Percentiles rank a stretch among this genome's conserved stretches.
Conservation (phyloP, 2,888 invertebrate genomes). For the Tetrapedia diversipes region DNA sequence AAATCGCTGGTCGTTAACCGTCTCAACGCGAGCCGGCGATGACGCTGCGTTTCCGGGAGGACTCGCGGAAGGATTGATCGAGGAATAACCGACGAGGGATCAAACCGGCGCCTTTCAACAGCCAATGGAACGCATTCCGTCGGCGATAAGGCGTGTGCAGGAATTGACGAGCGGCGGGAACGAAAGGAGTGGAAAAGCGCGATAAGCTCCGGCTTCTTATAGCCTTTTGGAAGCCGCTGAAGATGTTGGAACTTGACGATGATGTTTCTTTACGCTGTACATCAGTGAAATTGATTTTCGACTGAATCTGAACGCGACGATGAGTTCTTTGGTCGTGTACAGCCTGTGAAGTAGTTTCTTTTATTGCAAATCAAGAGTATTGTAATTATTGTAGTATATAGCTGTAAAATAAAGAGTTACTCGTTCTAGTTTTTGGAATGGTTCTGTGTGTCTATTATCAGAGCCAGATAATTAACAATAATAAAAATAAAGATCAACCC, state of each 20-base stretch:
- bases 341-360: not conserved
- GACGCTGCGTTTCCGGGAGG: slow-evolving; percentile 9
- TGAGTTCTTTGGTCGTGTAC: no score
- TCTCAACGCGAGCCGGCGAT: slow-evolving; percentile 16
- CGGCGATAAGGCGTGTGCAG: slow-evolving; percentile 18
- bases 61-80: slow-evolving; percentile 31
- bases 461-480: no score
- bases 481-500: no score
- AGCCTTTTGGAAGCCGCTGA: not conserved
- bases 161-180: slow-evolving; percentile 19
- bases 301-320: no score
- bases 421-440: no score
- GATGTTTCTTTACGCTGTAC: not conserved
- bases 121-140: slow-evolving; percentile 9
- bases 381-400: no score
- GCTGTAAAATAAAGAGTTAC: no score
- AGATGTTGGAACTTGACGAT: not conserved
- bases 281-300: no score
- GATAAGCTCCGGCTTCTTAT: slow-evolving; percentile 15
- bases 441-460: no score
- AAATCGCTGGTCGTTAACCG: slow-evolving; percentile 49
- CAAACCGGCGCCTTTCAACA: slow-evolving; percentile 12
- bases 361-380: not conserved
- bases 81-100: slow-evolving; percentile 25
- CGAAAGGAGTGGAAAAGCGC: slow-evolving; percentile 15